Percentiles rank a stretch among this genome's conserved stretches.
These are phyloP conservation scores for Campoletis sonorensis DNA, from an alignment of 1,140 invertebrate species.

Conservation along the genomic window DNA sequence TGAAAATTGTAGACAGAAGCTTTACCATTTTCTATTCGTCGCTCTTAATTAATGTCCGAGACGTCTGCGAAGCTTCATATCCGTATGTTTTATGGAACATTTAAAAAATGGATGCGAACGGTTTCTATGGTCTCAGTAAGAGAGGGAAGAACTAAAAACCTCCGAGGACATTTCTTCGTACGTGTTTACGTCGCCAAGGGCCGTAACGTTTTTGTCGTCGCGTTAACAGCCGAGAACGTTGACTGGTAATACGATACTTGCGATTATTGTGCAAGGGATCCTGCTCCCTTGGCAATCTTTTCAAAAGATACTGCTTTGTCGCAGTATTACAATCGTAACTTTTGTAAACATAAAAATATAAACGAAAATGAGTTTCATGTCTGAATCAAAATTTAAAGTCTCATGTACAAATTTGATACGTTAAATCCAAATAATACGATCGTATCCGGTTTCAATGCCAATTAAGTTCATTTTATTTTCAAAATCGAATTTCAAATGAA, in stretches of 20 bases:
- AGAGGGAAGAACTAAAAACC: not conserved
- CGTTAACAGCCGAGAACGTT: not conserved
- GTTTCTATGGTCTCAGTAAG: not conserved
- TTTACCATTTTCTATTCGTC: not conserved
- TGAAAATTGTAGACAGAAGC: not conserved
- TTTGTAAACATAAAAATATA: too few species aligned
- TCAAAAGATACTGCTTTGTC: not conserved
- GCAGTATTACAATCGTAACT: not conserved
- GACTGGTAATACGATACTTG: not conserved
- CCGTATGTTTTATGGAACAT: slow-evolving; percentile 11
- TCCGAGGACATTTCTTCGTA: slow-evolving; percentile 24
- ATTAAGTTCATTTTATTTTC: too few species aligned
- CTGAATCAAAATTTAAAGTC: too few species aligned
- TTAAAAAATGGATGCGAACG: not conserved
- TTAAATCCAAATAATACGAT: too few species aligned
- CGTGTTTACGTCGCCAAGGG: slow-evolving; percentile 15
- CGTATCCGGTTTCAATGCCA: too few species aligned
- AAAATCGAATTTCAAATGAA: too few species aligned
- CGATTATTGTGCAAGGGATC: not conserved
- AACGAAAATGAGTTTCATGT: too few species aligned
- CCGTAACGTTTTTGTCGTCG: slow-evolving; percentile 15
- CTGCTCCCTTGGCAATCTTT: not conserved
- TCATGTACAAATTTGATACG: too few species aligned
- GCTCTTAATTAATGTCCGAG: not conserved
- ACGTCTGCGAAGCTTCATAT: not conserved